These are phyloP conservation scores for Megalonaias nervosa DNA, from an alignment of 1,140 invertebrate species.

Conservation along the genomic window DNA sequence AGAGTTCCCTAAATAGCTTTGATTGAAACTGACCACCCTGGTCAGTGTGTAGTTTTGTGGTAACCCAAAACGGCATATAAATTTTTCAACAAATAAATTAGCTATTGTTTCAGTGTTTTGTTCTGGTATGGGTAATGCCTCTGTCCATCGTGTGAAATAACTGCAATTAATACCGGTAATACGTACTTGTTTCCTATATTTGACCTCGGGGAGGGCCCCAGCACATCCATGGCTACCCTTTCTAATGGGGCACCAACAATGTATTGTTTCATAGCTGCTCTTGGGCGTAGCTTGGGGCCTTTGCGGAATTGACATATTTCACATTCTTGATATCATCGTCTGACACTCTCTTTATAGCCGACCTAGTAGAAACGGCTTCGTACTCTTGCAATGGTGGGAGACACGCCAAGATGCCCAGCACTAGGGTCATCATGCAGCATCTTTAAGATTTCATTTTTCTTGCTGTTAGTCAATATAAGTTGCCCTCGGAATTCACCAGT, in stretches of 20 bases:
- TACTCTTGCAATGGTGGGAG: no score
- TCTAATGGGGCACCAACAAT: constrained; percentile 19
- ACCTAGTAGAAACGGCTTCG: no score
- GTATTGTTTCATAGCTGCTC: not conserved
- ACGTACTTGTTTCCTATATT: constrained; percentile 44
- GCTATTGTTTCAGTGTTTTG: constrained; percentile 57
- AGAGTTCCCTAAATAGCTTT: constrained; percentile 30
- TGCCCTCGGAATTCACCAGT: no score
- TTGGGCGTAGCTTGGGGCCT: no score
- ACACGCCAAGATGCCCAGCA: no score
- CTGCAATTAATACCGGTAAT: constrained; percentile 46
- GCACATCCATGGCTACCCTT: constrained; percentile 26
- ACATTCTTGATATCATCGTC: no score
- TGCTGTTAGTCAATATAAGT: no score
- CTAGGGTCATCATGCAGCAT: no score
- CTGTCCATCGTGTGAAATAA: constrained; percentile 51
- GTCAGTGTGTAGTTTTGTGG: constrained; percentile 64
- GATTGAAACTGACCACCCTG: constrained; percentile 57
- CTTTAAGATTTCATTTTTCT: no score
- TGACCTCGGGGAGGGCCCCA: constrained; percentile 12
- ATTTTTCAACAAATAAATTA: constrained; percentile 56
- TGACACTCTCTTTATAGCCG: no score
- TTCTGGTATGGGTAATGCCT: constrained; percentile 44
- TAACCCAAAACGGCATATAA: constrained; percentile 64
- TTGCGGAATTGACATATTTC: no score